Base-by-base conservation (phyloP, 2,113 vertebrate species). In the Bettongia penicillata region DNA sequence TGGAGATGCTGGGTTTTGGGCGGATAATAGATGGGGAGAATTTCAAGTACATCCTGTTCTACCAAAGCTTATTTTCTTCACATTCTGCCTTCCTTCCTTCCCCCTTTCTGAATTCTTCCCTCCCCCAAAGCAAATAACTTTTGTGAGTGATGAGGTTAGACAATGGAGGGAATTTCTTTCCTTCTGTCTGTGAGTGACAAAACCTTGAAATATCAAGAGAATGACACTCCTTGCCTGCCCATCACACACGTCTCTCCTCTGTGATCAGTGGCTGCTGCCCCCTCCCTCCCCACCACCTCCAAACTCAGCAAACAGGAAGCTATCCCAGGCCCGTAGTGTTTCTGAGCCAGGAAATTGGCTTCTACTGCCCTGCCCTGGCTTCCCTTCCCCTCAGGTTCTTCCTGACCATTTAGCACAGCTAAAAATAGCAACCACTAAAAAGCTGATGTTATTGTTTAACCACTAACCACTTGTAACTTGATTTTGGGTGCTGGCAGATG, bases 251-350 rank as follows among this genome's bases (percentile, higher is more conserved):
- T 84, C 55, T 57, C 92, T 89, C 97, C 94, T 97, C 96, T 52
- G 94, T 92, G 91, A 95, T 77, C 61, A 97, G 95, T 97, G 97
- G 94, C 55, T 96, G 95, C 97, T 94, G 95, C 95, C 84, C 43
- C 90, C 43, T 89, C 19, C 51, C 51, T 48, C 48, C 48, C 48
- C 3, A 48, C 48, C 48, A 48, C 51, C 51, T 1, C 51, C 51
- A 91, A 96, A 94, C 16, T 97, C 95, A 97, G 97, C 96, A 98
- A 98, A 98, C 61, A 98, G 97, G 97, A 98, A 98, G 97, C 50
- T 37, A 98, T 98, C 94, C 97, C 95, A 97, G 97, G 96, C 90
- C 98, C 95, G 97, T 96, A 96, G 96, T 95, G 94, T 97, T 98
- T 96, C 97, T 61, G 90, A 98, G 97, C 95, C 96, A 98, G 96